Evolutionary conservation across 2,888 invertebrate species (phyloP).

Genomic region (Pardosa pseudoannulata): DNA sequence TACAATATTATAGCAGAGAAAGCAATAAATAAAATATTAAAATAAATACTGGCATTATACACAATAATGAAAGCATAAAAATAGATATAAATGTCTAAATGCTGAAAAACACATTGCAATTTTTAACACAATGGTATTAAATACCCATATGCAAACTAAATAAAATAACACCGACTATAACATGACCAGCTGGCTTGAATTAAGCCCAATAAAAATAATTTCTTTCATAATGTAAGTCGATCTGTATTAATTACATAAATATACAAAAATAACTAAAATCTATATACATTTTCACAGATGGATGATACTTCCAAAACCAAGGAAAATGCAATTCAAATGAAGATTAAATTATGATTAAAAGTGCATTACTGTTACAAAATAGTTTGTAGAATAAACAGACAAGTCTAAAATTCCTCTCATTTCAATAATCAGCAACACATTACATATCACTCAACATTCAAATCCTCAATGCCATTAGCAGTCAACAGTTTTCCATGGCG

Average conservation of each 20-base stretch:
- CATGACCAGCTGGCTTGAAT: too few species aligned
- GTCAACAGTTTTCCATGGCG: conserved; percentile 81
- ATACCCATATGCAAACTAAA: too few species aligned
- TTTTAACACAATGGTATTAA: too few species aligned
- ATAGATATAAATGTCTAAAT: background rate
- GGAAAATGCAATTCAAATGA: background rate
- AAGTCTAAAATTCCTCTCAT: too few species aligned
- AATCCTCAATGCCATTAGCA: conserved; percentile 78
- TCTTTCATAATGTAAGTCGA: too few species aligned
- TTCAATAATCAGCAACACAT: background rate
- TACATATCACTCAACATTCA: background rate
- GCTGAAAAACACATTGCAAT: background rate
- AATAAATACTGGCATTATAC: background rate
- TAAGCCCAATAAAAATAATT: too few species aligned
- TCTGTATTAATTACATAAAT: background rate
- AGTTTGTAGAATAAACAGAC: too few species aligned
- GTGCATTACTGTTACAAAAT: background rate
- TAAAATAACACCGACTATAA: too few species aligned
- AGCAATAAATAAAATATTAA: background rate
- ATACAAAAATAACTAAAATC: conserved; percentile 12
- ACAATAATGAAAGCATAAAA: background rate
- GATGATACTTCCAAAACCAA: background rate
- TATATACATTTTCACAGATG: background rate
- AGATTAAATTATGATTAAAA: background rate
- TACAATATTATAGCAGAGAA: too few species aligned